Evolutionary conservation across 2,113 vertebrate species (phyloP), one percentile per base, ranked within the genome.

Genomic region (Spea bombifrons): DNA sequence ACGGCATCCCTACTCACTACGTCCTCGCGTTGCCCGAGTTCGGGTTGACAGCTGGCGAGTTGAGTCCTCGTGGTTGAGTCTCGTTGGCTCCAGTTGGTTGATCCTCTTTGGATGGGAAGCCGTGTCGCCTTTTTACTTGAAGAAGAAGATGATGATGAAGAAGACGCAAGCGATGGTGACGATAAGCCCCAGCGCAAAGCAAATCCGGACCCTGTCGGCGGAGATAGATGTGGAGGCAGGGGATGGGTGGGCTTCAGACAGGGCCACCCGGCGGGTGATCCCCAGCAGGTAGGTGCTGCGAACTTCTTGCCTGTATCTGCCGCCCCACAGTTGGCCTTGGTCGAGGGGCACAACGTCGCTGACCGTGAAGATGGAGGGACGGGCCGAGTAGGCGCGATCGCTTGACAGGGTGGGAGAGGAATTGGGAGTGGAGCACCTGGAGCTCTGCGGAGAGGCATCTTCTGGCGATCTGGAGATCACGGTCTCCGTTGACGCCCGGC

Each of bases 131-230:
- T 65, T 48, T 16, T 63, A 7, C 17, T 67, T 82, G 50, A 52
- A 52, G 74, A 88, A 85, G 83, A 88, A 88, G 53, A 88, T 79
- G 5, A 90, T 83, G 9, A 86, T 66, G 59, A 88, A 87, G 82
- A 89, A 88, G 53, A 87, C 78, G 8, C 83, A 88, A 64, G 87
- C 78, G 10, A 88, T 87, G 71, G 86, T 84, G 47, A 90, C 0
- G 55, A 90, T 84, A 67, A 90, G 84, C 73, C 84, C 83, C 17
- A 85, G 80, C 0, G 88, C 89, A 2, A 89, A 86, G 81, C 85
- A 86, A 0, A 89, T 86, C 46, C 87, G 85, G 53, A 90, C 75
- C 66, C 86, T 88, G 83, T 88, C 87, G 74, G 88, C 70, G 5
- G 86, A 89, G 47, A 85, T 44, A 2, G 71, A 47, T 0, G 81